These are phyloP conservation scores for Loxodonta africana DNA, from an alignment of 2,113 vertebrate species.

Conservation along the genomic window DNA sequence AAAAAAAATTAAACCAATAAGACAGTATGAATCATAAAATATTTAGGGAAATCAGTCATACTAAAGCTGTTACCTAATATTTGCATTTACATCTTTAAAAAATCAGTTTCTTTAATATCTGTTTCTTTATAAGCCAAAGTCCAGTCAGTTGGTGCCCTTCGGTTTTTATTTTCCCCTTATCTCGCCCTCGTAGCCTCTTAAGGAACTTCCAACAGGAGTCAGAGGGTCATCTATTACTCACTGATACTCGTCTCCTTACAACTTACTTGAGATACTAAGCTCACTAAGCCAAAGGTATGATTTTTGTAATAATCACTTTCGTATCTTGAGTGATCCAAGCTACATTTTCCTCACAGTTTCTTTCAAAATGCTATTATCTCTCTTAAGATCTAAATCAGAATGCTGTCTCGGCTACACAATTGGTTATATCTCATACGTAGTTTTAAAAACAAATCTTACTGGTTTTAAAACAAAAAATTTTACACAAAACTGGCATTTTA, in stretches of 20 bases:
- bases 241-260: not conserved
- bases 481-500: not conserved
- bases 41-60: not conserved
- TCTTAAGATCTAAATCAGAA: not conserved
- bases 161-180: not conserved
- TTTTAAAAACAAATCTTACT: not conserved
- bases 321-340: not conserved
- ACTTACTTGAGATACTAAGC: not conserved
- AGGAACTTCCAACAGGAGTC: not conserved
- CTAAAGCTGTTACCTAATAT: not conserved
- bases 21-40: not conserved
- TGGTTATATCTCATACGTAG: not conserved
- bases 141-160: not conserved
- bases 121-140: not conserved
- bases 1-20: not conserved
- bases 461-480: conserved; percentile 17
- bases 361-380: conserved; percentile 34
- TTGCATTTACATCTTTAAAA: conserved; percentile 18
- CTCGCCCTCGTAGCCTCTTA: not conserved
- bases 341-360: not conserved
- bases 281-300: conserved; percentile 29
- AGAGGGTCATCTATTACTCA: not conserved
- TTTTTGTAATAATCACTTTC: not conserved
- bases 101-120: not conserved
- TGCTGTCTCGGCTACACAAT: not conserved